A percentile compares a stretch with the other conserved stretches of the same genome.
These are phyloP conservation scores for Ifrita kowaldi DNA, from an alignment of 2,113 vertebrate species.

Conservation along the genomic window DNA sequence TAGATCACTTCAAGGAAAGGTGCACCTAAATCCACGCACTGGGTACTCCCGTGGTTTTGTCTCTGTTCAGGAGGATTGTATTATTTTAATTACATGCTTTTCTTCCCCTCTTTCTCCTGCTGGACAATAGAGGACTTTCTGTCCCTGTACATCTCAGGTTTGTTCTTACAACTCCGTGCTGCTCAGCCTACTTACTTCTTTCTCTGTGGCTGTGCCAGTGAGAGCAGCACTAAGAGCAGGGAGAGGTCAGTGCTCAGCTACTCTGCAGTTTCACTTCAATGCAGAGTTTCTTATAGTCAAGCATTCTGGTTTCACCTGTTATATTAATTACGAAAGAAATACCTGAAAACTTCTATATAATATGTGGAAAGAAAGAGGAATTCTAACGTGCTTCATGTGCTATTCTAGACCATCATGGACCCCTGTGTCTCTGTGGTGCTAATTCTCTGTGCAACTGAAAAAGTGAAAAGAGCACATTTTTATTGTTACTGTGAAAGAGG, in stretches of 20 bases:
- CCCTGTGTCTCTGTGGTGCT: not conserved
- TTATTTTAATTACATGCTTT: not conserved
- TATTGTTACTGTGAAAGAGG: not conserved
- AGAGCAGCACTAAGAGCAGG: not conserved
- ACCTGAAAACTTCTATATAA: not conserved
- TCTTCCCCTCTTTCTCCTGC: not conserved
- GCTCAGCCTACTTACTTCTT: not conserved
- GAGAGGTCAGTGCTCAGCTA: not conserved
- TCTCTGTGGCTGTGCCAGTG: not conserved
- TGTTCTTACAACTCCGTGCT: not conserved
- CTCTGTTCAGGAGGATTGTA: not conserved
- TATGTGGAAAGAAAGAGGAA: not conserved
- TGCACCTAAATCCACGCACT: not conserved
- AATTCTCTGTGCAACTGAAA: not conserved
- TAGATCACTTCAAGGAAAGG: not conserved
- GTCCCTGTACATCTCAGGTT: not conserved
- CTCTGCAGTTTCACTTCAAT: not conserved
- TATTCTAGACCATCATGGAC: not conserved
- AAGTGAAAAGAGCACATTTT: not conserved
- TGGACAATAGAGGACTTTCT: not conserved
- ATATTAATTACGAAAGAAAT: not conserved
- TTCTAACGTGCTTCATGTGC: not conserved
- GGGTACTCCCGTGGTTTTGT: rapidly evolving
- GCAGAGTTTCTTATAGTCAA: not conserved
- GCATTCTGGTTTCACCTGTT: not conserved